Conservation (phyloP, 2,888 invertebrate species). For the Eugnorisma glareosa region DNA sequence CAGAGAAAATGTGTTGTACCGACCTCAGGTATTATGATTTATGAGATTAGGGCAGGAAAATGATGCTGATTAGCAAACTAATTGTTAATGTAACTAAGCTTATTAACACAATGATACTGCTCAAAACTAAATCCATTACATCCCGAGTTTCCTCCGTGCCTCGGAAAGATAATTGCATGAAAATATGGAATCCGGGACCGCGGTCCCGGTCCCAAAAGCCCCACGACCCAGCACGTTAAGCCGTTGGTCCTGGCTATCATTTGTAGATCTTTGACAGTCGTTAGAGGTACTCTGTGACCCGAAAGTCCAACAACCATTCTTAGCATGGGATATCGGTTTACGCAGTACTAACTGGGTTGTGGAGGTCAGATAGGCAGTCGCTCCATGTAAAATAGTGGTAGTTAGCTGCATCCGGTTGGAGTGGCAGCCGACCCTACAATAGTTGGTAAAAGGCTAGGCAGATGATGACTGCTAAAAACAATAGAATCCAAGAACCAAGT, state of each 20-base stretch:
- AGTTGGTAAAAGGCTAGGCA: not conserved
- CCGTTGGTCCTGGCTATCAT: not conserved
- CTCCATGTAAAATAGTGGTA: not conserved
- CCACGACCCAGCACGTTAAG: not conserved
- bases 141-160: not conserved
- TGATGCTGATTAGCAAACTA: not conserved
- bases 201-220: too few relatives aligned
- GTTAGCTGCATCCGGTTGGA: not conserved
- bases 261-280: not conserved
- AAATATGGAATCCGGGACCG: too few relatives aligned
- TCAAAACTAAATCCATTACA: not conserved
- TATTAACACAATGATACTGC: not conserved
- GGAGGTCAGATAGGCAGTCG: not conserved
- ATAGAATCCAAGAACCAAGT: constrained; percentile 8
- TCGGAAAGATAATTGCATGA: too few relatives aligned
- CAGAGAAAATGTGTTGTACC: not conserved
- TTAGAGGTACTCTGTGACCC: not conserved
- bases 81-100: not conserved
- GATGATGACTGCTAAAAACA: not conserved
- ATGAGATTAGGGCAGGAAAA: not conserved
- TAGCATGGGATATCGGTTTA: too few relatives aligned
- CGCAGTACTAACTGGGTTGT: not conserved
- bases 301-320: too few relatives aligned
- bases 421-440: not conserved
- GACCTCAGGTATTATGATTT: not conserved